Percentiles rank a stretch among this genome's conserved stretches.
These are phyloP conservation scores for Pollicipes pollicipes DNA, from an alignment of 1,140 invertebrate species.

Conservation along the genomic window DNA sequence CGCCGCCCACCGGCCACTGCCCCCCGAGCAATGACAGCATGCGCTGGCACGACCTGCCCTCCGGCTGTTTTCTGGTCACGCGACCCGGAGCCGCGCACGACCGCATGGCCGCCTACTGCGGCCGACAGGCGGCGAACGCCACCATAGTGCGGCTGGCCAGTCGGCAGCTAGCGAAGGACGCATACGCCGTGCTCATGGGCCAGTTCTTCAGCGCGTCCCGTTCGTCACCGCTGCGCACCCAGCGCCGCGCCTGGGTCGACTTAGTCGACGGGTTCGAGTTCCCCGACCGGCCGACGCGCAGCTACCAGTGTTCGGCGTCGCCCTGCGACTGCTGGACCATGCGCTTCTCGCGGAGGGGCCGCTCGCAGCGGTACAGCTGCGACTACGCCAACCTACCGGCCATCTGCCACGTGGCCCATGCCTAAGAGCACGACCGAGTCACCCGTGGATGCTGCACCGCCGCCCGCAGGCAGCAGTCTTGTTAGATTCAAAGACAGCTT, in stretches of 20 bases:
- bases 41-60: neutral
- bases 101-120: neutral
- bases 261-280: neutral
- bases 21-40: neutral
- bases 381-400: neutral
- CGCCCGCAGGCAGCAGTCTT: no score
- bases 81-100: neutral
- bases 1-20: neutral
- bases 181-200: neutral
- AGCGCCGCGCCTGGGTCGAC: neutral
- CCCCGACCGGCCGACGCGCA: neutral
- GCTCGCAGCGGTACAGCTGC: neutral
- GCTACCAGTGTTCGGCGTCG: neutral
- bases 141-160: neutral
- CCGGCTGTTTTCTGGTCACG: neutral
- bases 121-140: neutral
- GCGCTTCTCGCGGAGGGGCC: neutral
- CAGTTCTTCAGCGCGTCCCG: neutral
- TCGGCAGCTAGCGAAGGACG: neutral
- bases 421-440: no score
- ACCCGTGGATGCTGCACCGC: no score
- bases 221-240: neutral
- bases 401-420: neutral
- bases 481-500: no score
- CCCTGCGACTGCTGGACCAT: neutral